Evolutionary conservation across 2,888 invertebrate genomes (phyloP), one percentile per base, ranked within the genome.

Genomic region (Lasius fuliginosus): DNA sequence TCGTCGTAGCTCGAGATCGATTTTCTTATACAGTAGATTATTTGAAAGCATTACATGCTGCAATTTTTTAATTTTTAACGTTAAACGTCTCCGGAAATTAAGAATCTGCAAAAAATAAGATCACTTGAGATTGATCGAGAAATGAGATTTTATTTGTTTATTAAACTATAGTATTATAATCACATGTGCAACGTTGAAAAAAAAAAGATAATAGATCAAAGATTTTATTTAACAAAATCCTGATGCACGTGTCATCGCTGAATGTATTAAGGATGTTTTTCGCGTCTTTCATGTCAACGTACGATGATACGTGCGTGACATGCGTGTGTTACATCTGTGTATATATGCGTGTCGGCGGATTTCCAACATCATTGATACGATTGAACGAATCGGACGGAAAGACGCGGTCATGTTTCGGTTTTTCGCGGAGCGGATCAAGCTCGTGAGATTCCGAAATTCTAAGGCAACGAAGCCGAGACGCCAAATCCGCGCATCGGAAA

Each of bases 301-400:
- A 82, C 67, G 56, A 5, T 46, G 23, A 23, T 56, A 27, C 23
- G 33, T 46, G 56, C 27, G 33, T 11, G 40, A 77, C 15, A 15
- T 46, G 15, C 5, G 15, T 46, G 18, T 49, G 49, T 49, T 49
- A 49, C 18, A 53, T 46, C 18, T 18, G 18, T 18, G 49, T 18
- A 49, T 18, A 18, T 18, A 4, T 8, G 60, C 65, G 60, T 30
- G 49, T 56, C 30, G 53, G 27, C 42, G 18, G 36, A 5, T 56
- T 75, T 36, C 27, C 74, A 65, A 65, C 65, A 23, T 74, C 74
- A 88, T 75, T 62, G 77, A 87, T 84, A 60, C 30, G 83, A 87
- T 75, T 77, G 49, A 65, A 53, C 62, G 62, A 81, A 81, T 64
- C 27, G 27, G 49, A 30, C 1, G 36, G 12, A 56, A 76, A 49